Evolutionary conservation across 2,888 invertebrate species (phyloP), one percentile per base, ranked within the genome.

Genomic region (Drosophila paranaensis): DNA sequence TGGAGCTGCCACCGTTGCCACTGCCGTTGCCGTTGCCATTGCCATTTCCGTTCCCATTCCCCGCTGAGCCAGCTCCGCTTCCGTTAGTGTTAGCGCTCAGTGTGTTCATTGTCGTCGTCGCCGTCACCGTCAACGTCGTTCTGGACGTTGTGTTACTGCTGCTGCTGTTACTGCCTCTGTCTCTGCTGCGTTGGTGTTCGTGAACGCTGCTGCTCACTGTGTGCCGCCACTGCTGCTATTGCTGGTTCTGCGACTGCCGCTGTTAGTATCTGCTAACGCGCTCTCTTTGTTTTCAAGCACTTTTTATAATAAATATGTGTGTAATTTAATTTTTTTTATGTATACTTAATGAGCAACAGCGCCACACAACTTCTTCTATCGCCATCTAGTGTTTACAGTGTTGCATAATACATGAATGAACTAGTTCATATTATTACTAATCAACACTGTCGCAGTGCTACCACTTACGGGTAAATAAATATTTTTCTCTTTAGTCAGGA

Each of bases 291-390:
- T 81, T 82, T 67, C 45, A 16, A 64, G 69, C 74, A 72, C 66
- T 71, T 76, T 78, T 60, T 70, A 79, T 68, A 71, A 70, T 62
- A 86, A 84, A 81, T 88, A 86, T 72, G 73, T 74, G 76, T 81
- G 84, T 65, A 86, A 82, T 74, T 78, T 88, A 82, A 77, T 80
- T 88, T 86, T 83, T 83, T 84, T 87, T 84, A 87, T 84, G 84
- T 84, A 84, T 84, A 83, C 83, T 84, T 87, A 81, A 79, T 78
- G 78, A 79, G 81, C 79, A 81, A 79, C 81, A 79, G 81, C 81
- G 78, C 72, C 60, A 77, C 76, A 77, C 71, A 80, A 76, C 51
- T 71, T 73, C 62, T 61, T 71, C 55, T 74, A 62, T 77, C 79
- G 79, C 81, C 78, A 79, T 79, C 78, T 79, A 81, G 55, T 61